Conservation (phyloP, 2,113 vertebrate genomes). For the Periophthalmus modestus region DNA sequence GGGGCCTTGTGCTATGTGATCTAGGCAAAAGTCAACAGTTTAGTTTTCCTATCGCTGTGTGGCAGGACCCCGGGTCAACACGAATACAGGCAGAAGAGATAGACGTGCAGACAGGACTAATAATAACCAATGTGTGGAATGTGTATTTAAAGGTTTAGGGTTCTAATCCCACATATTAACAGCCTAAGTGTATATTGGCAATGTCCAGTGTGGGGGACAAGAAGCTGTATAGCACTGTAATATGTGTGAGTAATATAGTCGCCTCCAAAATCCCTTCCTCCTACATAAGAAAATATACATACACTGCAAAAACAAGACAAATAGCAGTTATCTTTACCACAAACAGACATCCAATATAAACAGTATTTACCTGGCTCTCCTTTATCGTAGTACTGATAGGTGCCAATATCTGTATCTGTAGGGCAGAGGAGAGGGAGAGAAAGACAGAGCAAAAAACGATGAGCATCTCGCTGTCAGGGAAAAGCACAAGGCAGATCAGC, state of each 20-base stretch:
- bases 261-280: constrained; percentile 42
- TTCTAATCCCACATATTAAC: constrained; percentile 63
- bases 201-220: constrained; percentile 39
- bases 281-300: constrained; percentile 55
- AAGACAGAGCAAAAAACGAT: constrained; percentile 59
- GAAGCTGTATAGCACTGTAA: constrained; percentile 30
- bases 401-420: constrained; percentile 91
- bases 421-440: constrained; percentile 35
- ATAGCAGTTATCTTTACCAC: constrained; percentile 67
- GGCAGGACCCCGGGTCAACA: constrained; percentile 70
- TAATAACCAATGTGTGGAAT: constrained; percentile 52
- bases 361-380: constrained; percentile 87
- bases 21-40: constrained; percentile 73
- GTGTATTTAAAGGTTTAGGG: constrained; percentile 63
- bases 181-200: constrained; percentile 32
- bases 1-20: constrained; percentile 68
- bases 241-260: constrained; percentile 32
- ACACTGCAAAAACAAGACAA: constrained; percentile 64
- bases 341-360: constrained; percentile 70
- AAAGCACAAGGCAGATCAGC: constrained; percentile 75
- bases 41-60: constrained; percentile 69
- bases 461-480: constrained; percentile 70
- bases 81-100: constrained; percentile 59
- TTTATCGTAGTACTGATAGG: constrained; percentile 90
- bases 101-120: constrained; percentile 47